Evolutionary conservation across 2,797 vertebrate genomes (phyloP).

Genomic region (Enteromius treurensis): DNA sequence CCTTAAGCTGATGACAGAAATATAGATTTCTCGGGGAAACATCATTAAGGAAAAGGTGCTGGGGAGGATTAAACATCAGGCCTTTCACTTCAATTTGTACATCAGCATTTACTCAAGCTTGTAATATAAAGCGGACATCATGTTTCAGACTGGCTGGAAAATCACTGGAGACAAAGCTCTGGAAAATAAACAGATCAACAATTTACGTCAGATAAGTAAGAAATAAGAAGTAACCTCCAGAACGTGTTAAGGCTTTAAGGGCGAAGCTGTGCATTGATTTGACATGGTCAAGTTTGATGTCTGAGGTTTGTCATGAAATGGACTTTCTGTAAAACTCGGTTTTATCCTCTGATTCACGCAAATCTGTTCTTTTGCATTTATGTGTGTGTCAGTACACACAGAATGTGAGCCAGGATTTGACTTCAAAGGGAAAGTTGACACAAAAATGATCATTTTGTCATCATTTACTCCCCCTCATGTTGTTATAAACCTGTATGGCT

Average conservation of each 20-base stretch:
- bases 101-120: slow-evolving; percentile 76
- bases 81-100: slow-evolving; percentile 84
- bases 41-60: slow-evolving; percentile 77
- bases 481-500: neutral
- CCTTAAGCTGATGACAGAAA: slow-evolving; percentile 69
- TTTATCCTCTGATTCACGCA: slow-evolving; percentile 8
- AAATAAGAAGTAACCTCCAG: slow-evolving; percentile 77
- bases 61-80: slow-evolving; percentile 81
- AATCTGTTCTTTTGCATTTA: neutral
- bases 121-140: slow-evolving; percentile 63
- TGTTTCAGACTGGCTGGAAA: slow-evolving; percentile 76
- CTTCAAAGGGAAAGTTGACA: slow-evolving; percentile 59
- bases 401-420: neutral
- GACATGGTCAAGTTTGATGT: slow-evolving; percentile 8
- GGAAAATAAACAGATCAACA: slow-evolving; percentile 77
- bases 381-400: neutral
- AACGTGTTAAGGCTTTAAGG: slow-evolving; percentile 76
- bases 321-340: slow-evolving; percentile 25
- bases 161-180: slow-evolving; percentile 81
- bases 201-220: slow-evolving; percentile 76
- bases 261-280: slow-evolving; percentile 70
- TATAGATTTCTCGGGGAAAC: slow-evolving; percentile 66
- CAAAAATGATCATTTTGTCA: neutral
- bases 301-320: slow-evolving; percentile 11
- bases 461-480: neutral